A percentile compares a stretch with the other conserved stretches of the same genome.
Evolutionary conservation across 2,797 vertebrate species (phyloP).

Genomic region (Apogon hyalosoma): DNA sequence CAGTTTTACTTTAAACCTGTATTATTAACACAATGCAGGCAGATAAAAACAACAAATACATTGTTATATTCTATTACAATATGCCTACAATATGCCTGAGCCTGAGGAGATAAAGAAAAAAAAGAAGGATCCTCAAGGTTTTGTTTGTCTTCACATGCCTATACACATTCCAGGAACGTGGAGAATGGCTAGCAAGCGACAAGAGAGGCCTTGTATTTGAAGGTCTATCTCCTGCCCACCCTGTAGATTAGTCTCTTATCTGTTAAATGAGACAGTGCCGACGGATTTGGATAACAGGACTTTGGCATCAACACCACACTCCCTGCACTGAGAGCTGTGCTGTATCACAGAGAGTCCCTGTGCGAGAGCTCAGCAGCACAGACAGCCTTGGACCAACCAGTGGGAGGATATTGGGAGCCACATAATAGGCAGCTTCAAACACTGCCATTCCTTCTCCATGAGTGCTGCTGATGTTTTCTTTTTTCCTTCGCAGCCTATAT

Average conservation of each 20-base stretch:
- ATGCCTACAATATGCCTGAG: too few relatives aligned
- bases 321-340: constrained; percentile 61
- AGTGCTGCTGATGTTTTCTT: constrained; percentile 33
- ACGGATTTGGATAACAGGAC: constrained; percentile 79
- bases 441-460: constrained; percentile 52
- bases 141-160: constrained; percentile 75
- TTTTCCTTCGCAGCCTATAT: constrained; percentile 18
- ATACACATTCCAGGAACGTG: constrained; percentile 79
- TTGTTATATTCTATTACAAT: constrained; percentile 43
- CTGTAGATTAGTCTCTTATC: constrained; percentile 82
- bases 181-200: constrained; percentile 70
- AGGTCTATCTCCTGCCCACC: constrained; percentile 75
- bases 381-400: constrained; percentile 75
- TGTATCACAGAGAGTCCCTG: constrained; percentile 67
- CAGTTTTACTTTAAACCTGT: constrained; percentile 20
- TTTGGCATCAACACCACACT: constrained; percentile 66
- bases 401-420: constrained; percentile 68
- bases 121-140: constrained; percentile 48
- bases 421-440: constrained; percentile 70
- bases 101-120: constrained; percentile 38
- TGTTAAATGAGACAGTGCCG: constrained; percentile 82
- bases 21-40: constrained; percentile 27
- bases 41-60: constrained; percentile 50
- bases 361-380: constrained; percentile 62
- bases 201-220: constrained; percentile 79